phyloP scores from a whole-genome alignment of 2,797 vertebrate genomes.

The Argya squamiceps region DNA sequence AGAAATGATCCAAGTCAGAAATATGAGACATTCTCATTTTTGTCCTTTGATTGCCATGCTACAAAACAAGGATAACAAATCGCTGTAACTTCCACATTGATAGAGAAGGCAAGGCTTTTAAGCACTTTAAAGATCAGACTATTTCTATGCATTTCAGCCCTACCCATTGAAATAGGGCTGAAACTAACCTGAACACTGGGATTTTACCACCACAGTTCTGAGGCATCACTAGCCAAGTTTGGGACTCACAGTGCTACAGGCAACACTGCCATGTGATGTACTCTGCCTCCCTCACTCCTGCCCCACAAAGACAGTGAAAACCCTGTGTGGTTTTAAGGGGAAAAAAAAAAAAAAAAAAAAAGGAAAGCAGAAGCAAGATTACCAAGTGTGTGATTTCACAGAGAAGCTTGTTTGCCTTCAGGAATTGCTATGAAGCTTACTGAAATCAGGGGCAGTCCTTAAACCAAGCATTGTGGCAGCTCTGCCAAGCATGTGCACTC shows the following conservation, averaged over 20 bases:
- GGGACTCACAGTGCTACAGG: not conserved
- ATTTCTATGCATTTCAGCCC: not conserved
- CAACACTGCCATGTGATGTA: rapidly evolving
- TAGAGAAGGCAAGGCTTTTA: not conserved
- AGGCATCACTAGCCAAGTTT: not conserved
- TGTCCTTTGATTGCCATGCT: not conserved
- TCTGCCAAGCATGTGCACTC: not conserved
- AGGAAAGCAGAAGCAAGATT: not conserved
- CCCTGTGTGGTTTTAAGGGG: not conserved
- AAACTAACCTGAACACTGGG: not conserved
- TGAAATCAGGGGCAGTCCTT: not conserved
- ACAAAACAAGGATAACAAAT: not conserved
- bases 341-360: not conserved
- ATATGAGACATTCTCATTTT: not conserved
- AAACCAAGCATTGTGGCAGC: not conserved
- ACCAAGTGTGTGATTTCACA: not conserved
- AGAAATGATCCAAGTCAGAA: not conserved
- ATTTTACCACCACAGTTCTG: not conserved
- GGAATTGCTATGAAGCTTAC: not conserved
- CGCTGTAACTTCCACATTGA: not conserved
- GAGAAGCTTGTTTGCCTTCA: not conserved
- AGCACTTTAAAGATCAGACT: not conserved
- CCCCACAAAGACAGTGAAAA: not conserved
- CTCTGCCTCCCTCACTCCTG: not conserved
- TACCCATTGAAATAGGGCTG: not conserved